These are phyloP conservation scores for Drosophila algonquin DNA, from an alignment of 2,888 invertebrate genomes.

Conservation along the genomic window DNA sequence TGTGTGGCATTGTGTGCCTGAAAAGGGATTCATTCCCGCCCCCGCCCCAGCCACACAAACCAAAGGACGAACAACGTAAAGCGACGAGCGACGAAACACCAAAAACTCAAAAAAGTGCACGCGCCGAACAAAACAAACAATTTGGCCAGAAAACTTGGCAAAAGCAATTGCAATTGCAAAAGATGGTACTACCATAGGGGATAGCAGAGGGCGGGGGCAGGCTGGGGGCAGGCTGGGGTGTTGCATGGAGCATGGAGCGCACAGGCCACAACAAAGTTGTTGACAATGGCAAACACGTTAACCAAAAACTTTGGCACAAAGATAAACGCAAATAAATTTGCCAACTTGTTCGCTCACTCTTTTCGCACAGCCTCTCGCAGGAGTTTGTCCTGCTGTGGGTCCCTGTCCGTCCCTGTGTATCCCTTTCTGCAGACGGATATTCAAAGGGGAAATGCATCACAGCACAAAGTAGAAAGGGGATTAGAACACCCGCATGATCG, in stretches of 20 bases:
- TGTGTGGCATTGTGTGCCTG: constrained; percentile 38
- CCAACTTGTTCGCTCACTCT: constrained; percentile 55
- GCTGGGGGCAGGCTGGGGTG: constrained; percentile 33
- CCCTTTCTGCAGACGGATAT: neutral
- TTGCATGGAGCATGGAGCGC: constrained; percentile 50
- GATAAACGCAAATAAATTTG: constrained; percentile 77
- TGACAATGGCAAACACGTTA: constrained; percentile 77
- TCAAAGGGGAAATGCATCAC: constrained; percentile 25
- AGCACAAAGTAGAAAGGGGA: constrained; percentile 24
- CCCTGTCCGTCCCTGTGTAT: neutral
- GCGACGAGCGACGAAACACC: constrained; percentile 6
- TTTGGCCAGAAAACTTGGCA: constrained; percentile 70
- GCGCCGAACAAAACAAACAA: constrained; percentile 73
- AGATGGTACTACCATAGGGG: constrained; percentile 16
- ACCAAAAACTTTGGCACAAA: constrained; percentile 74
- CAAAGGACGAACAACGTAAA: constrained; percentile 10
- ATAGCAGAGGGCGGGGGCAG: neutral
- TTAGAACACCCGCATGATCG: constrained; percentile 35
- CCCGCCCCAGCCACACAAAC: constrained; percentile 24
- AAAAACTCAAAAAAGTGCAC: constrained; percentile 56
- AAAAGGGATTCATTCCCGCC: constrained; percentile 27
- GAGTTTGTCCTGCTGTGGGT: constrained; percentile 38
- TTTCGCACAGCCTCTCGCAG: constrained; percentile 4
- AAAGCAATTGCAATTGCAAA: constrained; percentile 70
- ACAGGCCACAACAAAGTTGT: constrained; percentile 73